Evolutionary conservation across 2,888 invertebrate genomes (phyloP).

Genomic region (Drosophila peninsularis): DNA sequence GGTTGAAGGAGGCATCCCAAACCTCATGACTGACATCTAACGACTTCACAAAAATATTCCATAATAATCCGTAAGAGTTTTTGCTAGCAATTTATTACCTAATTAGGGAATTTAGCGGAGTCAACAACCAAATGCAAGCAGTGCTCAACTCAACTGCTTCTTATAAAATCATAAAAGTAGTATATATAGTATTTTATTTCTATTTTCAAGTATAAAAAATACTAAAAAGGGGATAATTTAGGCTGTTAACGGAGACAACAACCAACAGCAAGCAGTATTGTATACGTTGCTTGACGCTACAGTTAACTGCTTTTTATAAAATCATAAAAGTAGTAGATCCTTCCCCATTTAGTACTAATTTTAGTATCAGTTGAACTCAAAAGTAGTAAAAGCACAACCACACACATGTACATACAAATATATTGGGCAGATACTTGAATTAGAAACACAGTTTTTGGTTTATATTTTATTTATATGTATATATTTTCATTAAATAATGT

Average conservation of each 20-base stretch:
- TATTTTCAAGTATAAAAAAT: no score
- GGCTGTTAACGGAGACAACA: neutral
- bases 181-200: no score
- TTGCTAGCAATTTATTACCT: no score
- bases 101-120: no score
- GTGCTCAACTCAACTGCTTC: no score
- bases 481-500: constrained; percentile 85
- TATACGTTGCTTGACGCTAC: neutral
- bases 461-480: constrained; percentile 79
- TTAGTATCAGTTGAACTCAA: neutral
- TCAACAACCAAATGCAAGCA: no score
- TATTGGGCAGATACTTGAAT: neutral
- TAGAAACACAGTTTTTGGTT: constrained; percentile 32
- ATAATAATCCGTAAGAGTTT: no score
- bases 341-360: neutral
- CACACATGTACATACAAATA: no score
- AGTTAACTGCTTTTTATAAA: neutral
- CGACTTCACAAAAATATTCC: no score
- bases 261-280: constrained; percentile 13
- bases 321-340: neutral
- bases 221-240: neutral
- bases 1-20: no score
- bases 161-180: no score
- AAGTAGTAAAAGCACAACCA: neutral
- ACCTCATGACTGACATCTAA: no score